Percentiles rank a stretch among this genome's conserved stretches.
Conservation (phyloP, 2,113 vertebrate species). For the Ciconia maguari region DNA sequence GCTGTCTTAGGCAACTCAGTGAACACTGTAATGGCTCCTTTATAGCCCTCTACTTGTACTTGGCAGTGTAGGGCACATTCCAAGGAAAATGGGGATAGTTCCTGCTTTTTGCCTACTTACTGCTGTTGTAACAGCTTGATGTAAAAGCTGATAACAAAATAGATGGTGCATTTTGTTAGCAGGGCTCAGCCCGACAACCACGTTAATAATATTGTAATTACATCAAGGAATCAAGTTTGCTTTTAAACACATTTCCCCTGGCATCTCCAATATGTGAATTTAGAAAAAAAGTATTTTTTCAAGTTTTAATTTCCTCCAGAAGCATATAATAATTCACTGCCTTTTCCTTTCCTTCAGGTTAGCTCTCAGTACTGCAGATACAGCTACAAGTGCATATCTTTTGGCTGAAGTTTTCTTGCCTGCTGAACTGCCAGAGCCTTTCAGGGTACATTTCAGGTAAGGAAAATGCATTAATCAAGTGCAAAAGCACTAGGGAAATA, state of each 20-base stretch:
- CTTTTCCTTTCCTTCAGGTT: not conserved
- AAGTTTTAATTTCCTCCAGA: not conserved
- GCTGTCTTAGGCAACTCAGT: not conserved
- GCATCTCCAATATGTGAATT: not conserved
- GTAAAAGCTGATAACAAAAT: not conserved
- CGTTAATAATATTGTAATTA: rapidly evolving
- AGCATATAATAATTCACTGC: not conserved
- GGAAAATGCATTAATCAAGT: not conserved
- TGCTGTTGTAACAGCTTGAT: not conserved
- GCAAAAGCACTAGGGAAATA: not conserved
- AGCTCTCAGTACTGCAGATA: not conserved
- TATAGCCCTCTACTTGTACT: not conserved
- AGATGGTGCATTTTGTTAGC: not conserved
- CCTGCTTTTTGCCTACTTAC: not conserved
- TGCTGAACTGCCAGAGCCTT: not conserved
- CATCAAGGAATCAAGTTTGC: not conserved
- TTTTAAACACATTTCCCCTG: not conserved
- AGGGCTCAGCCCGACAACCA: not conserved
- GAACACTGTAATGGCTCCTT: not conserved
- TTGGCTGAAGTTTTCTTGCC: not conserved
- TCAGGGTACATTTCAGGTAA: not conserved
- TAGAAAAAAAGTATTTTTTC: not conserved
- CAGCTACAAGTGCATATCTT: not conserved
- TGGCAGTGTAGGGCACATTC: not conserved
- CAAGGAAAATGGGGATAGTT: not conserved